A percentile compares a stretch with the other conserved stretches of the same genome.
Evolutionary conservation across 2,888 invertebrate genomes (phyloP).

Genomic region (Lithophane semibrunnea): DNA sequence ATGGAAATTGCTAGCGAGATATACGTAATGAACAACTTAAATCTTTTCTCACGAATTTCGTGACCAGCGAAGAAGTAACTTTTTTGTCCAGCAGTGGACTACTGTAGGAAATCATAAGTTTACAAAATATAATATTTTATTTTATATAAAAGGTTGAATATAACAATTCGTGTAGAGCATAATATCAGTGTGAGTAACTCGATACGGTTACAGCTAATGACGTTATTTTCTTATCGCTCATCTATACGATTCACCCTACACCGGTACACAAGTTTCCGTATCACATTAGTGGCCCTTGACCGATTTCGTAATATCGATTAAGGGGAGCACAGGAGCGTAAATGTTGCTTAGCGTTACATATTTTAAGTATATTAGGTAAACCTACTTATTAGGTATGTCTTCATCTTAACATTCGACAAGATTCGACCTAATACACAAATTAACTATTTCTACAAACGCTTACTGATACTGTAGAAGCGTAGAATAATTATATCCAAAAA

Average conservation of each 20-base stretch:
- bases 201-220: constrained; percentile 75
- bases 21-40: neutral
- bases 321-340: constrained; percentile 44
- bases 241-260: constrained; percentile 79
- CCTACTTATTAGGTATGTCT: constrained; percentile 6
- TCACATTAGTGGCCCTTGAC: constrained; percentile 79
- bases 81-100: neutral
- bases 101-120: too few relatives aligned
- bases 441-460: constrained; percentile 4
- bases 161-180: constrained; percentile 10
- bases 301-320: constrained; percentile 69
- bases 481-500: neutral
- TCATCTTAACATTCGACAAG: constrained; percentile 21
- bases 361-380: constrained; percentile 30
- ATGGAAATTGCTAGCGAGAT: neutral
- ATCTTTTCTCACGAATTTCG: neutral
- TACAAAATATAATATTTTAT: neutral
- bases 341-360: constrained; percentile 56
- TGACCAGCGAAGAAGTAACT: neutral
- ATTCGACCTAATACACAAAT: neutral
- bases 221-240: constrained; percentile 82
- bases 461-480: neutral
- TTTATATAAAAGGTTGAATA: neutral
- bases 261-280: constrained; percentile 74
- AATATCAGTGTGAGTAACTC: constrained; percentile 24